Evolutionary conservation across 1,140 invertebrate genomes (phyloP).

Genomic region (Dermatophagoides farinae): DNA sequence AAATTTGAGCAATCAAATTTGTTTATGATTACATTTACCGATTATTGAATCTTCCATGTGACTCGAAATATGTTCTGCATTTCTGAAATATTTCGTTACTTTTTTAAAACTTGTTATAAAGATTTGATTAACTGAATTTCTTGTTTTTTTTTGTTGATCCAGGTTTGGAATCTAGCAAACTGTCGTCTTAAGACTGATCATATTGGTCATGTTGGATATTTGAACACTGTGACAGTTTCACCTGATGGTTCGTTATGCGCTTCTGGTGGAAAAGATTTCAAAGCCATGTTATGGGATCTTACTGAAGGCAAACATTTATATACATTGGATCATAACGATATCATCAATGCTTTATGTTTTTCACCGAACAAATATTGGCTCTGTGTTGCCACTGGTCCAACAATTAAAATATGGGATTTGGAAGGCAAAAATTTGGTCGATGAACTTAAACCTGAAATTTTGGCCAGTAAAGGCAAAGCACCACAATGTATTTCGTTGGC

Average conservation of each 20-base stretch:
- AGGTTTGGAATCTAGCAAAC: constrained; percentile 98
- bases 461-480: constrained; percentile 58
- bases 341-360: constrained; percentile 95
- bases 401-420: constrained; percentile 98
- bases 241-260: constrained; percentile 98
- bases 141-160: constrained; percentile 12
- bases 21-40: background rate
- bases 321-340: constrained; percentile 93
- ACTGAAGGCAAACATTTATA: constrained; percentile 99
- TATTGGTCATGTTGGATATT: constrained; percentile 82
- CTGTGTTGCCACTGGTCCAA: constrained; percentile 95
- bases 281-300: constrained; percentile 98
- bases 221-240: constrained; percentile 96
- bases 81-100: background rate
- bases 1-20: background rate
- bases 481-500: constrained; percentile 91
- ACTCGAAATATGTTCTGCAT: constrained; percentile 1
- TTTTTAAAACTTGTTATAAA: background rate
- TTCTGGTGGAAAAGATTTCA: constrained; percentile 97
- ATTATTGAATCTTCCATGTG: background rate
- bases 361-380: constrained; percentile 97
- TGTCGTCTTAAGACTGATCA: constrained; percentile 98
- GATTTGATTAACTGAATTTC: background rate
- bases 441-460: constrained; percentile 84
- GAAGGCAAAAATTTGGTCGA: constrained; percentile 99